Evolutionary conservation across 2,888 invertebrate genomes (phyloP).

Genomic region (Pachydiplax longipennis): DNA sequence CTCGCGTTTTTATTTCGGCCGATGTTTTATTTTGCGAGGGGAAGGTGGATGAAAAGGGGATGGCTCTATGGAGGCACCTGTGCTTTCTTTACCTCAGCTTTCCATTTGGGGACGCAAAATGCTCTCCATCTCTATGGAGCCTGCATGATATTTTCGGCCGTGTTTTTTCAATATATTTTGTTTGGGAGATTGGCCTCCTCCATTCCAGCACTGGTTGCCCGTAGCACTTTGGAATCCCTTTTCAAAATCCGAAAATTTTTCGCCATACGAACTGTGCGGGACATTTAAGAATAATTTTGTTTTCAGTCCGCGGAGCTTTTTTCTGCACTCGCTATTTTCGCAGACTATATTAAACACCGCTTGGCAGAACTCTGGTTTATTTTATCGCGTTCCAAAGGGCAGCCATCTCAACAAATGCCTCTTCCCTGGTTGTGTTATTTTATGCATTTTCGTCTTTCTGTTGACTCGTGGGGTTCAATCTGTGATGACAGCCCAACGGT

Average conservation of each 20-base stretch:
- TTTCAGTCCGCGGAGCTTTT: neutral
- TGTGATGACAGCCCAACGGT: too few relatives aligned
- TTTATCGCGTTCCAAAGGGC: too few relatives aligned
- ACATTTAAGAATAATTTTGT: neutral
- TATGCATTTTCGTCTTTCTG: too few relatives aligned
- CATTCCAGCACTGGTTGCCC: neutral
- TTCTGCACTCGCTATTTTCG: neutral
- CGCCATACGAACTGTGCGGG: neutral
- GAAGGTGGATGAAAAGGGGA: neutral
- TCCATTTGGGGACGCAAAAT: neutral
- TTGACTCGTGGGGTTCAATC: too few relatives aligned
- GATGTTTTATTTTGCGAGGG: too few relatives aligned
- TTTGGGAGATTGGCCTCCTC: neutral
- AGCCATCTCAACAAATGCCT: too few relatives aligned
- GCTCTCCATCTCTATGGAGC: neutral
- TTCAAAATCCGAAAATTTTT: neutral
- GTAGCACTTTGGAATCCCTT: neutral
- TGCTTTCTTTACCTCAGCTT: neutral
- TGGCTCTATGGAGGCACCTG: neutral
- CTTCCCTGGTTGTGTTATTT: too few relatives aligned
- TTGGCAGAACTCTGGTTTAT: too few relatives aligned
- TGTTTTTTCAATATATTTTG: slow-evolving; percentile 1
- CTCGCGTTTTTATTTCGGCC: neutral
- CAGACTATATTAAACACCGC: neutral
- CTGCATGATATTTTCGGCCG: neutral